Evolutionary conservation across 2,113 vertebrate genomes (phyloP), one percentile per base, ranked within the genome.

Genomic region (Pituophis catenifer): DNA sequence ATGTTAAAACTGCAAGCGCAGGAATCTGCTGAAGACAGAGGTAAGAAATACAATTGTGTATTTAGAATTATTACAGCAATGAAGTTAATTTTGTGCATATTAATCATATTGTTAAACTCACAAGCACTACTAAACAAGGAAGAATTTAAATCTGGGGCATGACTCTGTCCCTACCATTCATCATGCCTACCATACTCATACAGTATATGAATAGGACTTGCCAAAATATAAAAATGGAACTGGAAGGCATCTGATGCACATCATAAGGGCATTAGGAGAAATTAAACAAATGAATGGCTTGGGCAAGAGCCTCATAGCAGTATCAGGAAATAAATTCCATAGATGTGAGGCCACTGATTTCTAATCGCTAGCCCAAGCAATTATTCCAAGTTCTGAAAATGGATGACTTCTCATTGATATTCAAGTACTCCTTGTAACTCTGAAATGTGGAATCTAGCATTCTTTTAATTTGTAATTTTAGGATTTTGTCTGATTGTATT

Each of bases 1-100:
- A 91, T 94, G 88, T 85, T 96, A 65, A 91, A 26, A 91, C 19
- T 94, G 44, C 93, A 97, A 91, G 93, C 97, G 93, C 95, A 97
- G 38, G 90, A 97, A 24, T 54, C 87, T 86, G 91, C 96, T 81
- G 92, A 57, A 1, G 96, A 95, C 29, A 96, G 97, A 95, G n/a
- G 86, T 92, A 95, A 89, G 95, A 26, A 59, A n/a, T 95, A 29
- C 50, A 88, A 19, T 13, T 1, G 5, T 53, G 38, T 90, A 9
- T 92, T 93, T 93, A 57, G 90, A 87, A 29, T 89, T 0, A 24
- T 93, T 95, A 94, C 57, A 9, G 0, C 0, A 0, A 65, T 92
- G 58, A 90, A 86, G 17, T 26, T 90, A 52, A 59, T 95, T 94
- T 94, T 94, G 93, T 88, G 91, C 12, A 26, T 88, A 5, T 52